Evolutionary conservation across 2,797 vertebrate species (phyloP).

Genomic region (Sebastes variabilis): DNA sequence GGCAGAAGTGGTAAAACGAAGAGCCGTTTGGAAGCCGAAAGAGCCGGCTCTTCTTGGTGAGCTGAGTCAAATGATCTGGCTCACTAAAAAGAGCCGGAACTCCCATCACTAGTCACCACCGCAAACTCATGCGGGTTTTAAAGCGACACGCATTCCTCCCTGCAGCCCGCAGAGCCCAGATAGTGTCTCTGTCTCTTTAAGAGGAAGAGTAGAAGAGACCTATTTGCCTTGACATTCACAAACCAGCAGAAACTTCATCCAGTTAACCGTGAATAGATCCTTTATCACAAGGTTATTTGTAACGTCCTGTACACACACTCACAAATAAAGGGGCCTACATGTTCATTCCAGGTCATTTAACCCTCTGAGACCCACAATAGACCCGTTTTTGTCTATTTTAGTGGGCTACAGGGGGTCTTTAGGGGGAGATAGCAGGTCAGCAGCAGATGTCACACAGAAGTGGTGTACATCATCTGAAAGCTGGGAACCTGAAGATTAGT

Average conservation of each 20-base stretch:
- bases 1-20: no score
- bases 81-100: no score
- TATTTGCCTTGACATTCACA: neutral
- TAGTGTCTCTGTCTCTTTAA: conserved; percentile 64
- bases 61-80: no score
- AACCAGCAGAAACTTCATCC: neutral
- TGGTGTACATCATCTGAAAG: no score
- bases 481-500: no score
- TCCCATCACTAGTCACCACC: neutral
- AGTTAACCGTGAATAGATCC: neutral
- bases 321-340: neutral
- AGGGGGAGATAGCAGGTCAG: no score
- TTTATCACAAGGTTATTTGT: neutral
- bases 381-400: no score
- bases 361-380: no score
- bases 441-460: rapidly evolving
- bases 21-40: no score
- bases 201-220: neutral
- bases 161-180: rapidly evolving
- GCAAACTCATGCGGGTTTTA: conserved; percentile 31
- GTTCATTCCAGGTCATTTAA: neutral
- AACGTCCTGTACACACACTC: no score
- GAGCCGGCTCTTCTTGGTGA: no score
- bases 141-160: conserved; percentile 19
- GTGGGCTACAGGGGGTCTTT: no score